Percentiles rank a stretch among this genome's conserved stretches.
Conservation (phyloP, 2,797 vertebrate genomes). For the Fundulus diaphanus region DNA sequence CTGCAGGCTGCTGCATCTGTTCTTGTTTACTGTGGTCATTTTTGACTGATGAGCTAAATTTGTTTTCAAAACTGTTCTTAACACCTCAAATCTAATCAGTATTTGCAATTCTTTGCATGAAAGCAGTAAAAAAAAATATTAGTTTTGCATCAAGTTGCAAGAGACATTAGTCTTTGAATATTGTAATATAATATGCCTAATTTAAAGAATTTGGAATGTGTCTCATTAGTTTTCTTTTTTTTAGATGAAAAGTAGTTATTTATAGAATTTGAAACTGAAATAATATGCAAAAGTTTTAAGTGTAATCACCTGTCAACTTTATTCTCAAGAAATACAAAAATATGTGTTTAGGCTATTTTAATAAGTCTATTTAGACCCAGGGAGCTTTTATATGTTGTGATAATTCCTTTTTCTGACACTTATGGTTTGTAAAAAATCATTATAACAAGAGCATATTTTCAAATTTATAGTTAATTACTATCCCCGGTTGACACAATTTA, state of each 20-base stretch:
- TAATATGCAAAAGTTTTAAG: neutral
- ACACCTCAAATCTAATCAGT: slow-evolving; percentile 17
- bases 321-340: neutral
- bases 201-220: slow-evolving; percentile 23
- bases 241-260: slow-evolving; percentile 22
- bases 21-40: slow-evolving; percentile 40
- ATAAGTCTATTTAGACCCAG: neutral
- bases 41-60: slow-evolving; percentile 19
- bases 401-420: neutral
- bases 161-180: slow-evolving; percentile 9
- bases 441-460: slow-evolving; percentile 16
- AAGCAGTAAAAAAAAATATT: slow-evolving; percentile 22
- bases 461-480: slow-evolving; percentile 19
- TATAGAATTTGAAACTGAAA: neutral
- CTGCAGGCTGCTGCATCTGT: slow-evolving; percentile 8
- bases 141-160: slow-evolving; percentile 23
- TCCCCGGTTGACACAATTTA: neutral
- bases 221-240: neutral
- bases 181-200: slow-evolving; percentile 27
- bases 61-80: neutral
- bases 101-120: slow-evolving; percentile 18
- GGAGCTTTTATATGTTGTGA: neutral
- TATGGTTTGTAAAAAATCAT: neutral
- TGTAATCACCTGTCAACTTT: neutral
- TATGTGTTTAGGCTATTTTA: neutral